Evolutionary conservation across 2,888 invertebrate species (phyloP).

Genomic region (Acleris holmiana): DNA sequence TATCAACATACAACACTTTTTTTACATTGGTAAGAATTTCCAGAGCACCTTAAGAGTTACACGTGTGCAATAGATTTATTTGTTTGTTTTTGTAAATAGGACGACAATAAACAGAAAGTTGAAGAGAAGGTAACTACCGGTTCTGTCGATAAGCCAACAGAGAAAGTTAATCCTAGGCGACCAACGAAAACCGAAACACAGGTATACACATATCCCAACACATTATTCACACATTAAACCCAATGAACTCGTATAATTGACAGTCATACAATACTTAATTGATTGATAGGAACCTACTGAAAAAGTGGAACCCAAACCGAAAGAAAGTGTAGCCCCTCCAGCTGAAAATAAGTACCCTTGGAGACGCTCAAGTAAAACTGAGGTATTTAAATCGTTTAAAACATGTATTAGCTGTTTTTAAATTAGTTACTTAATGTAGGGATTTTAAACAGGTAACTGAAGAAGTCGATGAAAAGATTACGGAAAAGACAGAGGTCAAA

Average conservation of each 20-base stretch:
- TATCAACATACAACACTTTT: slow-evolving; percentile 15
- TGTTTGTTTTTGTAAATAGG: slow-evolving; percentile 73
- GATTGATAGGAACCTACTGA: slow-evolving; percentile 58
- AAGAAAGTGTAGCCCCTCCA: slow-evolving; percentile 54
- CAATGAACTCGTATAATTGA: slow-evolving; percentile 29
- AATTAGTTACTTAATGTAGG: slow-evolving; percentile 5
- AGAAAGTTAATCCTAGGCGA: slow-evolving; percentile 73
- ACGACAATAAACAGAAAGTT: slow-evolving; percentile 59
- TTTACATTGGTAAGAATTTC: slow-evolving; percentile 25
- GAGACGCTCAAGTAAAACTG: slow-evolving; percentile 51
- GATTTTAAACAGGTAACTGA: slow-evolving; percentile 42
- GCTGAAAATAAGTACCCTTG: slow-evolving; percentile 50
- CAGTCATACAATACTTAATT: slow-evolving; percentile 37
- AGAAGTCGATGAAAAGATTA: slow-evolving; percentile 36
- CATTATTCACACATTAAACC: slow-evolving; percentile 53
- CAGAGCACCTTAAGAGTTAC: slow-evolving; percentile 27
- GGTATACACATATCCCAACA: slow-evolving; percentile 54
- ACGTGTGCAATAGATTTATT: slow-evolving; percentile 40
- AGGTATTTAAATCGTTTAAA: slow-evolving; percentile 45
- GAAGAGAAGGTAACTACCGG: slow-evolving; percentile 62
- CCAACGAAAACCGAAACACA: slow-evolving; percentile 68
- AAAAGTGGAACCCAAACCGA: slow-evolving; percentile 60
- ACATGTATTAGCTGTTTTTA: not conserved
- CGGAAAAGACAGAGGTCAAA: slow-evolving; percentile 48
- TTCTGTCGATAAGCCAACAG: slow-evolving; percentile 68